Evolutionary conservation across 2,888 invertebrate species (phyloP).

Genomic region (Hetaerina titia): DNA sequence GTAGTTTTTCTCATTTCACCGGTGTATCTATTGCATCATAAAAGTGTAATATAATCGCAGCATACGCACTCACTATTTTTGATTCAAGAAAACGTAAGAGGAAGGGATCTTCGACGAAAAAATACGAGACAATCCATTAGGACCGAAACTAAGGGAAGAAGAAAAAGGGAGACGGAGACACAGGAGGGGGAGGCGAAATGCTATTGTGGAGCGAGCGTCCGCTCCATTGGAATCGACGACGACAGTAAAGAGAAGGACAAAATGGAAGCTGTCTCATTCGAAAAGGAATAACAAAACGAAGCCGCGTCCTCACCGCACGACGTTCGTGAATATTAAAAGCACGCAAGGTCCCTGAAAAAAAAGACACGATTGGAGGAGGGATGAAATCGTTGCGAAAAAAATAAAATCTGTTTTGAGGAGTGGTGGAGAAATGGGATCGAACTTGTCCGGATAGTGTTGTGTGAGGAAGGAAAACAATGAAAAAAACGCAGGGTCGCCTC

Average conservation of each 20-base stretch:
- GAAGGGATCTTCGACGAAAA: neutral
- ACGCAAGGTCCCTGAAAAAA: neutral
- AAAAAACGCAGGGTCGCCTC: neutral
- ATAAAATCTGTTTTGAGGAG: neutral
- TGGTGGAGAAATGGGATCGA: neutral
- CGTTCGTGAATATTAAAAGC: neutral
- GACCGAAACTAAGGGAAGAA: neutral
- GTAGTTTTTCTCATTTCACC: no score
- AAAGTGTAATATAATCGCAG: no score
- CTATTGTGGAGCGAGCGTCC: neutral
- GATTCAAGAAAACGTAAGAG: no score
- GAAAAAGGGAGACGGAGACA: no score
- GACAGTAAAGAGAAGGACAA: neutral
- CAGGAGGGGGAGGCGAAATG: neutral
- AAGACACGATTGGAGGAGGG: neutral
- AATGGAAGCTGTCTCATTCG: neutral
- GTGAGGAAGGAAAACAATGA: neutral
- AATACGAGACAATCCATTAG: neutral
- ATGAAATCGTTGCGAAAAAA: neutral
- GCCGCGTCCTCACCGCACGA: neutral
- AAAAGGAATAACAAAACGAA: neutral
- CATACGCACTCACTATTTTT: no score
- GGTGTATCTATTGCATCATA: no score
- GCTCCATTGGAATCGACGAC: neutral
- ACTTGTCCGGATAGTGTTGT: neutral